Evolutionary conservation across 2,888 invertebrate species (phyloP).

Genomic region (Tyria jacobaeae): DNA sequence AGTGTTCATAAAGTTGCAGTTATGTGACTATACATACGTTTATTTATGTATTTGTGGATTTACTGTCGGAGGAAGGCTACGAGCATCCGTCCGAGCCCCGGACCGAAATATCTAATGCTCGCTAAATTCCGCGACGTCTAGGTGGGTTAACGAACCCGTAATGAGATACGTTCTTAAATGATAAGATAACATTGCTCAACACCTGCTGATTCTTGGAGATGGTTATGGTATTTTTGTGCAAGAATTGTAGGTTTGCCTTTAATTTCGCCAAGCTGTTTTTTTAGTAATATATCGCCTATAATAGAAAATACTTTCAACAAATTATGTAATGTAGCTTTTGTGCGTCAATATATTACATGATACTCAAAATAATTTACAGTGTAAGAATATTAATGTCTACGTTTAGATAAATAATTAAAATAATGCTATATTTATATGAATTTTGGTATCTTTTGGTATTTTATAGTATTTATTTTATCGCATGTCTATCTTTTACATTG

Average conservation of each 20-base stretch:
- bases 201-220: conserved; percentile 21
- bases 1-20: conserved; percentile 59
- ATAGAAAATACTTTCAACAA: too few relatives aligned
- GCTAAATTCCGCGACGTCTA: conserved; percentile 85
- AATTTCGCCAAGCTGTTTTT: background rate
- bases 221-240: conserved; percentile 22
- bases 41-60: conserved; percentile 80
- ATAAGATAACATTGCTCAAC: conserved; percentile 61
- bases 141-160: conserved; percentile 77
- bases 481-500: background rate
- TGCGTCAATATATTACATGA: background rate
- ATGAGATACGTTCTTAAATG: conserved; percentile 61
- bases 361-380: background rate
- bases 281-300: too few relatives aligned
- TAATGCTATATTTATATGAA: too few relatives aligned
- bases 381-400: too few relatives aligned
- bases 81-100: conserved; percentile 72
- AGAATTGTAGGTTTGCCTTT: conserved; percentile 1
- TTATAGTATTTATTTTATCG: too few relatives aligned
- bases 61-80: conserved; percentile 75
- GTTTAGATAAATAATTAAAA: too few relatives aligned
- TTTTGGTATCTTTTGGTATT: too few relatives aligned
- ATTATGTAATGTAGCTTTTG: background rate
- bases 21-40: conserved; percentile 60
- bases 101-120: conserved; percentile 77